Percentiles rank a stretch among this genome's conserved stretches.
These are phyloP conservation scores for Zeugodacus cucurbitae DNA, from an alignment of 1,140 invertebrate species.

Conservation along the genomic window DNA sequence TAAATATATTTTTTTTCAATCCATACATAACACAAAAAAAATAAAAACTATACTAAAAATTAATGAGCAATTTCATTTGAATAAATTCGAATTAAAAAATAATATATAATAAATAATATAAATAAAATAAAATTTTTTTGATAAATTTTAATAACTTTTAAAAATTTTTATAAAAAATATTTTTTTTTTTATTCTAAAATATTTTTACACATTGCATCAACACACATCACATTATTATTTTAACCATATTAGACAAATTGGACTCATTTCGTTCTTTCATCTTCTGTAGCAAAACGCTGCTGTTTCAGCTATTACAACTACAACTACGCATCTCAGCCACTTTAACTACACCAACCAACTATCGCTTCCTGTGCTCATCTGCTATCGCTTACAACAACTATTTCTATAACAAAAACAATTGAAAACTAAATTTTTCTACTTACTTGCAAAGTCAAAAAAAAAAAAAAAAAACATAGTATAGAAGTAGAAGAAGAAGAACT, in stretches of 20 bases:
- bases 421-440: background rate
- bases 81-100: no score
- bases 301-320: slow-evolving; percentile 20
- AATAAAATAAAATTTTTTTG: no score
- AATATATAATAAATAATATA: no score
- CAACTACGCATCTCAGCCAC: slow-evolving; percentile 9
- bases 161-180: background rate
- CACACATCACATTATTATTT: background rate
- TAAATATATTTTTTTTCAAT: no score
- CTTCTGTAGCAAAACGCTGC: slow-evolving; percentile 31
- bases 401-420: background rate
- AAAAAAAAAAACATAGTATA: background rate
- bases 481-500: background rate
- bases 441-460: background rate
- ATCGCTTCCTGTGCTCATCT: background rate
- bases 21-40: no score
- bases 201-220: no score
- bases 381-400: background rate
- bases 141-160: no score
- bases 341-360: background rate
- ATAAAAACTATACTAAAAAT: no score
- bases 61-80: no score
- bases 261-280: slow-evolving; percentile 35
- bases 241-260: slow-evolving; percentile 8
- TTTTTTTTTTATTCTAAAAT: background rate